Percentiles rank a stretch among this genome's conserved stretches.
Evolutionary conservation across 2,888 invertebrate genomes (phyloP).

Genomic region (Lithophane ornitopus): DNA sequence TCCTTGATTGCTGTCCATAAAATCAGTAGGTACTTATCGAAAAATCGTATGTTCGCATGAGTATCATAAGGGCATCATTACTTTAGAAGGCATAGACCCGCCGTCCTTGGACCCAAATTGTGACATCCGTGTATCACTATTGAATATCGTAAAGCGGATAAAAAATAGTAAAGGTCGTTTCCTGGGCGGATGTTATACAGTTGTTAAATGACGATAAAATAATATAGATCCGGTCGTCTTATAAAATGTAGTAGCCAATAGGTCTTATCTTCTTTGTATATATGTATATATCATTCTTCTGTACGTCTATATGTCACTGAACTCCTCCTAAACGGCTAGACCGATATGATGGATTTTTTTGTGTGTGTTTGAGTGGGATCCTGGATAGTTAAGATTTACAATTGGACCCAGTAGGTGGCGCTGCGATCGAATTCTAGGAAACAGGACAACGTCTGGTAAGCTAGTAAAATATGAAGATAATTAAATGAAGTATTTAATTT

Average conservation of each 20-base stretch:
- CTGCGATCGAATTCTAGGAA: not conserved
- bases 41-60: constrained; percentile 11
- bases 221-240: constrained; percentile 7
- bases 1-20: constrained; percentile 26
- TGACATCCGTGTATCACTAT: constrained; percentile 49
- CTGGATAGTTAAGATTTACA: not conserved
- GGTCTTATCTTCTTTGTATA: not conserved
- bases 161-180: constrained; percentile 46
- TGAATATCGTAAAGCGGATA: constrained; percentile 43
- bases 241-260: not conserved
- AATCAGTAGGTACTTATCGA: constrained; percentile 8
- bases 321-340: not conserved
- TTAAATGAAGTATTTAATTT: not conserved
- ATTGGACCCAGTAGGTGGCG: not conserved
- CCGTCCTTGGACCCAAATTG: constrained; percentile 45
- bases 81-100: constrained; percentile 30
- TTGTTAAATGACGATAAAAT: constrained; percentile 28
- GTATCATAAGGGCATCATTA: constrained; percentile 41
- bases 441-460: not conserved
- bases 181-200: constrained; percentile 37
- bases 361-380: not conserved
- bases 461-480: not conserved
- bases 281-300: not conserved
- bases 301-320: not conserved
- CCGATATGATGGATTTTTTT: not conserved